These are phyloP conservation scores for Poecilus cupreus DNA, from an alignment of 2,888 invertebrate species.

Conservation along the genomic window DNA sequence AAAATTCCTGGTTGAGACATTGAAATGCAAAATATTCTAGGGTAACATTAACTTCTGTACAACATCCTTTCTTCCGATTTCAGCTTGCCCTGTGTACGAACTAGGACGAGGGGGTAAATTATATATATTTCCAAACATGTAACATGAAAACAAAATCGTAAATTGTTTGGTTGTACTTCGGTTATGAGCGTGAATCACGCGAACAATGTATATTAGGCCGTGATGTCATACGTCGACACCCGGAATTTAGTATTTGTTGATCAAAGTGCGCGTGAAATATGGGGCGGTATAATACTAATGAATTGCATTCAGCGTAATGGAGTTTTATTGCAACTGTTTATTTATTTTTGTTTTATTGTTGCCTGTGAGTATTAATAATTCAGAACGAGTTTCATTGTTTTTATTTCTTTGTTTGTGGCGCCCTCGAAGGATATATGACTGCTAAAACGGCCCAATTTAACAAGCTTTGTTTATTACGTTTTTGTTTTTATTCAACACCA, in stretches of 20 bases:
- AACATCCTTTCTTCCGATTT: no score
- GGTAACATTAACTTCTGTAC: no score
- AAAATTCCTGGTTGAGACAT: no score
- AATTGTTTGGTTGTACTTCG: slow-evolving; percentile 41
- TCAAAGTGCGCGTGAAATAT: slow-evolving; percentile 37
- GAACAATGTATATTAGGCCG: slow-evolving; percentile 3
- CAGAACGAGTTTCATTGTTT: not conserved
- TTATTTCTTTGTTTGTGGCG: not conserved
- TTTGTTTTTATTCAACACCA: no score
- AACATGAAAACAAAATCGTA: slow-evolving; percentile 49
- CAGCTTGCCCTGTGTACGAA: not conserved
- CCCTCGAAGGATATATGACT: not conserved
- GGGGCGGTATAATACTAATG: slow-evolving; percentile 1
- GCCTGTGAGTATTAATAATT: not conserved
- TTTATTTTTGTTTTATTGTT: not conserved
- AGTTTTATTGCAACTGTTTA: not conserved
- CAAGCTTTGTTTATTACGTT: no score
- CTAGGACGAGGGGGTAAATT: slow-evolving; percentile 7
- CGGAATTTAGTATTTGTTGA: slow-evolving; percentile 48
- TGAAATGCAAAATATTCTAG: no score
- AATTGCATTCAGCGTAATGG: not conserved
- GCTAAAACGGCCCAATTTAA: no score
- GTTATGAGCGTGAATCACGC: slow-evolving; percentile 46
- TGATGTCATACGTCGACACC: slow-evolving; percentile 32
- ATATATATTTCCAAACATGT: slow-evolving; percentile 41